These are phyloP conservation scores for Hormaphis cornu DNA, from an alignment of 1,140 invertebrate species.

Conservation along the genomic window DNA sequence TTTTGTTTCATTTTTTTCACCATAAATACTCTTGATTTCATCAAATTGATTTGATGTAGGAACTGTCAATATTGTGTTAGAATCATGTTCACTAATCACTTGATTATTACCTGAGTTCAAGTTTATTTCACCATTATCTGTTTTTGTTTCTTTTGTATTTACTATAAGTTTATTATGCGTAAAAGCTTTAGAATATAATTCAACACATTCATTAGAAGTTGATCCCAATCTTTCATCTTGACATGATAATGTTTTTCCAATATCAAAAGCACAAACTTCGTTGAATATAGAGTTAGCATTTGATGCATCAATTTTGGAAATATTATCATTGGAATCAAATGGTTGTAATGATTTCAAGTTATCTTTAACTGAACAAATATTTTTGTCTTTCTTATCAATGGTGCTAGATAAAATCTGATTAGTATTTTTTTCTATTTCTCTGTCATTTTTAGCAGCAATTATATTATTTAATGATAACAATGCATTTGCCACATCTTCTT, in stretches of 20 bases:
- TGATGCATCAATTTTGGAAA: background rate
- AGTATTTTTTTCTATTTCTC: background rate
- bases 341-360: background rate
- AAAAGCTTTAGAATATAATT: background rate
- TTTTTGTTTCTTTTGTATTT: background rate
- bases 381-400: background rate
- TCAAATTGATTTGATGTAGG: background rate
- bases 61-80: background rate
- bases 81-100: background rate
- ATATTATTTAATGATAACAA: conserved; percentile 10
- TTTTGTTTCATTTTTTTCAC: background rate
- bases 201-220: background rate
- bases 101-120: no score
- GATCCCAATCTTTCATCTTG: background rate
- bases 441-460: background rate
- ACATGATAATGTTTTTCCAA: background rate
- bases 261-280: background rate
- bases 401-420: background rate
- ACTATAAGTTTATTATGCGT: background rate
- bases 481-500: conserved; percentile 9
- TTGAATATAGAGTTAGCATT: background rate
- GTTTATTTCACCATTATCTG: background rate
- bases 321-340: background rate
- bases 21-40: background rate
- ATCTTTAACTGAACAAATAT: background rate